Conservation (phyloP, 2,797 vertebrate genomes). For the Balearica regulorum region DNA sequence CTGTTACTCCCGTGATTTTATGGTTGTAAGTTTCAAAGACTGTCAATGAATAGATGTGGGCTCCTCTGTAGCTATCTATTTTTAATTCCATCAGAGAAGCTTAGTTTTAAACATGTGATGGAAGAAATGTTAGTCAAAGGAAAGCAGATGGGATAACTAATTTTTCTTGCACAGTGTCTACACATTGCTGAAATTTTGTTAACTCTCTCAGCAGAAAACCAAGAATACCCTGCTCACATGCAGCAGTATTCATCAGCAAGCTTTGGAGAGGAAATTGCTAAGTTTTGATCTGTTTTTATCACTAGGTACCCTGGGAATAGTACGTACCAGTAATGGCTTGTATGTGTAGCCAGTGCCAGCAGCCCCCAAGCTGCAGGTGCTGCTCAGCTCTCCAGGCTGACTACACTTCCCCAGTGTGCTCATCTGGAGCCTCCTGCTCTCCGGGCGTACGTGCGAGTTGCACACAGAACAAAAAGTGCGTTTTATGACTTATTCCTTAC, state of each 20-base stretch:
- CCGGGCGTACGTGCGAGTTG: accelerated
- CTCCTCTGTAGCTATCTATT: slow-evolving; percentile 30
- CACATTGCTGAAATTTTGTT: neutral
- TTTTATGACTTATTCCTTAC: neutral
- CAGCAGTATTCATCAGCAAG: neutral
- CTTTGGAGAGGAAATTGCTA: neutral
- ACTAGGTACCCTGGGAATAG: neutral
- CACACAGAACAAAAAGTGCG: neutral
- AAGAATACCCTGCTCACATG: neutral
- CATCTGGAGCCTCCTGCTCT: neutral
- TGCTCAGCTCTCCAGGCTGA: neutral
- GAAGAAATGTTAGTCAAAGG: slow-evolving; percentile 55
- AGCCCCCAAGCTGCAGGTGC: neutral
- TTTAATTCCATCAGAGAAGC: slow-evolving; percentile 32
- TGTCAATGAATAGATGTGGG: slow-evolving; percentile 5
- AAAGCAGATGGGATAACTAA: slow-evolving; percentile 53
- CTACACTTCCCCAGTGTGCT: accelerated
- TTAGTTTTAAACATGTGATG: slow-evolving; percentile 32
- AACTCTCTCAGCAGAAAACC: slow-evolving; percentile 32
- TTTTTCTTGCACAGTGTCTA: slow-evolving; percentile 55
- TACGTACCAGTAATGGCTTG: neutral
- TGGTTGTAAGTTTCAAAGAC: slow-evolving; percentile 14
- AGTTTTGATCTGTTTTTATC: neutral
- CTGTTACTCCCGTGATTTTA: slow-evolving; percentile 16
- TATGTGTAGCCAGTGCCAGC: neutral